A percentile compares a stretch with the other conserved stretches of the same genome.
These are phyloP conservation scores for Sinodicranocentrus sp. DNA, from an alignment of 2,888 invertebrate species.

Conservation along the genomic window DNA sequence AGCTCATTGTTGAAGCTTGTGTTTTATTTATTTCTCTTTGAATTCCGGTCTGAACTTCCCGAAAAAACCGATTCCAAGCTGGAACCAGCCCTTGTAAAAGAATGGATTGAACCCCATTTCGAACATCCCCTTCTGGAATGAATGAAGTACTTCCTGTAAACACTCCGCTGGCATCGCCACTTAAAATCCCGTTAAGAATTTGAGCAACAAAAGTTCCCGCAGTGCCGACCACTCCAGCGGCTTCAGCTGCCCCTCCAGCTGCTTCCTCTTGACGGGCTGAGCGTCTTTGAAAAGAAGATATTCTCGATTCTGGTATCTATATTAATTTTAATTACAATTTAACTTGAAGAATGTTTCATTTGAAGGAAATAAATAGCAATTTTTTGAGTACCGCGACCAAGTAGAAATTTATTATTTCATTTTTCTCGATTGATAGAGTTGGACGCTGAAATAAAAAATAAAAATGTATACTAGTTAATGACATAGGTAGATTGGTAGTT, in stretches of 20 bases:
- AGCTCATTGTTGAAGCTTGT: too few species aligned
- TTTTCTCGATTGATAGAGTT: neutral
- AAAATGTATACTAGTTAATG: neutral
- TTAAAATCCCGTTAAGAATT: constrained; percentile 33
- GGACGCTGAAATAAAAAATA: neutral
- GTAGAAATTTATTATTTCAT: neutral
- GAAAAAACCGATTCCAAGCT: constrained; percentile 2
- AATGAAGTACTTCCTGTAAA: constrained; percentile 34
- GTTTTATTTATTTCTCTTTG: neutral
- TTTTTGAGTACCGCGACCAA: neutral
- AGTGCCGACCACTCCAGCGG: neutral
- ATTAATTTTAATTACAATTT: neutral
- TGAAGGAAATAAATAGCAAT: neutral
- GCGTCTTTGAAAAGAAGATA: constrained; percentile 21
- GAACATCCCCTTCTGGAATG: constrained; percentile 41
- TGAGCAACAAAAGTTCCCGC: neutral
- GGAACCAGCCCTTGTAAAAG: constrained; percentile 37
- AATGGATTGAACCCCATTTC: constrained; percentile 23
- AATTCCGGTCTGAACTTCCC: constrained; percentile 24
- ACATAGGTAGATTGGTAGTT: too few species aligned
- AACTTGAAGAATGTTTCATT: neutral
- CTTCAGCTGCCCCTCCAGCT: constrained; percentile 6
- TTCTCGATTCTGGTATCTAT: constrained; percentile 43
- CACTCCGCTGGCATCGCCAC: constrained; percentile 26
- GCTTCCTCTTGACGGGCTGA: constrained; percentile 41